Base-by-base conservation (phyloP, 2,113 vertebrate species). In the Leucoraja erinaceus region DNA sequence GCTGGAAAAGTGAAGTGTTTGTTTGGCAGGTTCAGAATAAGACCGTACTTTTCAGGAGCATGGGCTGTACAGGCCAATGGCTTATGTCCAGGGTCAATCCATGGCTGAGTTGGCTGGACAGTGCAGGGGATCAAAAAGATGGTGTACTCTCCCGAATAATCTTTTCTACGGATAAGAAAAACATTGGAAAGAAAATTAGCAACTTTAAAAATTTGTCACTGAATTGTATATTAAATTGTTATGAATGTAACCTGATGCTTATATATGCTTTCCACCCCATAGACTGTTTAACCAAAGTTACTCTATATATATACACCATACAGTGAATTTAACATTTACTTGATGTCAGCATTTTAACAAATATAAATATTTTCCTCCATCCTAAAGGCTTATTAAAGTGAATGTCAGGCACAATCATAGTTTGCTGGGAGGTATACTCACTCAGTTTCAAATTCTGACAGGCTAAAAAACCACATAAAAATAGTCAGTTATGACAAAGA, bases 131-230 rank as follows among this genome's bases (percentile, higher is more conserved):
- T 96, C 93, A 99, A 94, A 94, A 97, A 97, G 93, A 99, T 97
- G 0, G 97, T 98, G 94, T 99, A 99, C 94, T 99, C 98, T 8
- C 98, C 98, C 0, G 98, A 99, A 90, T 99, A 99, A 94, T 99
- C 98, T 95, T 99, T 99, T 95, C 98, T 99, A 94, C 59, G 94
- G 84, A 54, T 11, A 61, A 63, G 83, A 63, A 88, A 47, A 54
- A 93, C 75, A 84, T 74, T 31, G 93, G 11, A n/a, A 77, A 38
- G 38, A 81, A 70, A 93, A 72, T 63, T 18, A 81, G n/a, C 66
- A 70, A 25, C 33, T 78, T 78, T 16, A 33, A 33, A 93, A 54
- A 59, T 28, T 56, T 91, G 10, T 56, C 31, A 18, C 22, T 25
- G 61, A 31, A 54, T 81, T 4, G 66, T 28, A 12, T 91, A 70